Evolutionary conservation across 2,113 vertebrate species (phyloP).

Genomic region (Oreamnos americanus): DNA sequence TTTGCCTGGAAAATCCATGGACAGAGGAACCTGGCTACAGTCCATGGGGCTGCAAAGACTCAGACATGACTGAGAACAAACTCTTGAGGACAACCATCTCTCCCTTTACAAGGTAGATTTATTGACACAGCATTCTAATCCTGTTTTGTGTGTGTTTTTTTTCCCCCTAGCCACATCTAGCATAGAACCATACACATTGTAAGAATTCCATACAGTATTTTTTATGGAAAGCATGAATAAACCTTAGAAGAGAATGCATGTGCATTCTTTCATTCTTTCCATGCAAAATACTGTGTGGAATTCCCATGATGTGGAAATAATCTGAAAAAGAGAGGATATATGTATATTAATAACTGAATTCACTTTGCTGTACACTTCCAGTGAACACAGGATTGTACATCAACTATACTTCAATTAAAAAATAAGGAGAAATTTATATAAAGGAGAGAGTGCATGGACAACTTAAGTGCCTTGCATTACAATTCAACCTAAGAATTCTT

Average conservation of each 20-base stretch:
- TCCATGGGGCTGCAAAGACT: background rate
- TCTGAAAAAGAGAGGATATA: background rate
- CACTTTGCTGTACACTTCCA: background rate
- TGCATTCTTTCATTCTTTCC: background rate
- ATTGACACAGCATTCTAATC: background rate
- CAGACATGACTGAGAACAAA: background rate
- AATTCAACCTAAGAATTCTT: background rate
- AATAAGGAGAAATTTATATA: background rate
- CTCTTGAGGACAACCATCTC: background rate
- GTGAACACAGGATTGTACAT: background rate
- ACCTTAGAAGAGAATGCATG: background rate
- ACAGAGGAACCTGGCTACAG: background rate
- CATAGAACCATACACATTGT: fast-evolving
- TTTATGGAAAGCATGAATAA: background rate
- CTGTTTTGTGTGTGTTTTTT: background rate
- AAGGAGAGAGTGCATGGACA: background rate
- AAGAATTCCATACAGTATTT: background rate
- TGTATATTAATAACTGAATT: background rate
- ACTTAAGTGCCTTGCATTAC: background rate
- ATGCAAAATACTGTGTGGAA: background rate
- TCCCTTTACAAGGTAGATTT: background rate
- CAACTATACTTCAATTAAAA: background rate
- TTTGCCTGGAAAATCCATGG: background rate
- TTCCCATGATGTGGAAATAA: background rate
- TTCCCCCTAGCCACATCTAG: background rate